A percentile compares a stretch with the other conserved stretches of the same genome.
Evolutionary conservation across 2,797 vertebrate species (phyloP).

Genomic region (Rhyacichthys aspro): DNA sequence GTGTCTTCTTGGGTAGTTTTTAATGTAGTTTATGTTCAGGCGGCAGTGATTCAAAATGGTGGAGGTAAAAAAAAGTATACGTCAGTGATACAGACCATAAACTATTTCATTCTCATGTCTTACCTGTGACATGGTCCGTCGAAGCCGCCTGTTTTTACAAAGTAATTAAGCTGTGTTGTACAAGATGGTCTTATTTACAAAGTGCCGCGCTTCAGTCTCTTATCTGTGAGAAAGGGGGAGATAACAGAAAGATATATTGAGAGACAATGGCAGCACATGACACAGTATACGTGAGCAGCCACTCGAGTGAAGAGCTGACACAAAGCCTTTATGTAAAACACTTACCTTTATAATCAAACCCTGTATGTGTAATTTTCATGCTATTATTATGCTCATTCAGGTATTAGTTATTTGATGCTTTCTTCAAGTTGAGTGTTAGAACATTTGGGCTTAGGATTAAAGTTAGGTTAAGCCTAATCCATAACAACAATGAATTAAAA

Average conservation of each 20-base stretch:
- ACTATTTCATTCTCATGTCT: slow-evolving; percentile 11
- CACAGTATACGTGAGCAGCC: slow-evolving; percentile 37
- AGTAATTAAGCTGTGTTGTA: slow-evolving; percentile 79
- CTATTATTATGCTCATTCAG: no score
- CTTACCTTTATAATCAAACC: slow-evolving; percentile 35
- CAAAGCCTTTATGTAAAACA: slow-evolving; percentile 57
- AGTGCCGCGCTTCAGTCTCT: slow-evolving; percentile 80
- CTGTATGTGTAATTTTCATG: no score
- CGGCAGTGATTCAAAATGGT: no score
- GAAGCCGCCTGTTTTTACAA: slow-evolving; percentile 83
- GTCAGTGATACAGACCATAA: no score
- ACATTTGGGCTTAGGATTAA: no score
- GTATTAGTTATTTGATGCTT: background rate
- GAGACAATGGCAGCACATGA: slow-evolving; percentile 28
- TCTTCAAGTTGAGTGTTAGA: no score
- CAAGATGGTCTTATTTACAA: slow-evolving; percentile 82
- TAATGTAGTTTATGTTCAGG: slow-evolving; percentile 10
- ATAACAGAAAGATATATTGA: slow-evolving; percentile 12
- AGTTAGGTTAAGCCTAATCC: no score
- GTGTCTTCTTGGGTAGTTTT: slow-evolving; percentile 31
- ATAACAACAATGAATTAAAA: no score
- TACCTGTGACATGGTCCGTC: slow-evolving; percentile 93
- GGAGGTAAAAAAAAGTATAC: no score
- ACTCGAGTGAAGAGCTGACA: slow-evolving; percentile 50
- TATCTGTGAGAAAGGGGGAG: slow-evolving; percentile 75